Base-by-base conservation (phyloP, 1,140 invertebrate species). In the Mycetomoellerius zeteki region DNA sequence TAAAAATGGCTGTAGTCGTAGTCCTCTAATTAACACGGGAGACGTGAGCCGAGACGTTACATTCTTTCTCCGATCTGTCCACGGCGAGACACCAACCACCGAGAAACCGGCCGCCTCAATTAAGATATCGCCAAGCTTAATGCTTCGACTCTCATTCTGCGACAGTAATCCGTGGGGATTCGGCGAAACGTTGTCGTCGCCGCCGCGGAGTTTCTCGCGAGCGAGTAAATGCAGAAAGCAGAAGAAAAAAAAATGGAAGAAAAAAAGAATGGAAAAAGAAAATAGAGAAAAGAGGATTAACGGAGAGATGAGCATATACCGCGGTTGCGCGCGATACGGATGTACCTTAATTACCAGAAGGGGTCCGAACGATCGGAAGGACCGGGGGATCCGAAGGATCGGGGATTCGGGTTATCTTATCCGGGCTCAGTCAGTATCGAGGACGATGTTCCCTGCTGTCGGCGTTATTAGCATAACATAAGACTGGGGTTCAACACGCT, bases 381-480 rank as follows among this genome's bases (percentile, higher is more conserved):
- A 47, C 81, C 24, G 33, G n/a, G n/a, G n/a, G n/a, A n/a, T n/a
- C 37, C 67, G 80, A n/a, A n/a, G n/a, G 37, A 54, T 47, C 69
- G 69, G 50, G 65, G 82, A 76, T 75, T 81, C 62, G 71, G 76
- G 33, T 89, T 89, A 89, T 89, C 88, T 89, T 89, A 89, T 89
- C 88, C 88, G 76, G 54, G 33, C 65, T 71, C 75, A 86, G 87
- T 72, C 76, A 47, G 88, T 89, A 89, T 89, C 88, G 62, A 60
- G 62, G 21, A 60, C 75, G 87, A 86, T 89, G 88, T 86, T 77
- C 84, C 37, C 75, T 30, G 82, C 81, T 52, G 75, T 21, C 76
- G 84, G 77, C 62, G 76, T 89, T 89, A 89, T 89, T 89, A 89
- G 88, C 88, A 89, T 89, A 89, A 89, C 88, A 89, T 58, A 89